Evolutionary conservation across 2,113 vertebrate species (phyloP), one percentile per base, ranked within the genome.

Genomic region (Limanda limanda): DNA sequence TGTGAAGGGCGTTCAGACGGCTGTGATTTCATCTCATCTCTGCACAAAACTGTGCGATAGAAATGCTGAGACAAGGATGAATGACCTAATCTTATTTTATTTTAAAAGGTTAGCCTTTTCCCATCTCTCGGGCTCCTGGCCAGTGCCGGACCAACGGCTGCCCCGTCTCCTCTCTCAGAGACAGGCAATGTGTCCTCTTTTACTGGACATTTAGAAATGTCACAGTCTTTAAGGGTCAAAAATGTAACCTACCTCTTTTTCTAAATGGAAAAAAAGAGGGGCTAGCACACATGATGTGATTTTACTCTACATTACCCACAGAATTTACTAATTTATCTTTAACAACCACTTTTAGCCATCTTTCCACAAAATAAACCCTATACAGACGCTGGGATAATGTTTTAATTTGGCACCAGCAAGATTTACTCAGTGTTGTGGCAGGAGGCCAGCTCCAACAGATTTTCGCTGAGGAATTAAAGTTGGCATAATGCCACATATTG

Each of bases 121-220:
- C 54, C 61, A 37, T 81, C 81, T 90, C 67, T 78, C 12, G 31
- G 73, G 85, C 78, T 68, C 68, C 73, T 77, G 60, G 83, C 81
- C 79, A 89, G 67, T 76, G 69, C 78, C 54, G 65, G 87, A 88
- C 82, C 86, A 75, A 78, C 86, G 79, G 78, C 84, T 89, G 85
- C 78, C 86, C 83, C 69, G 76, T 84, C 69, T 86, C 69, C 65
- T 71, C 48, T 83, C 77, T 85, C 81, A 78, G 71, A 83, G 64
- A 62, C 76, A 11, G 83, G 42, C 80, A 75, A 54, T 68, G 67
- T 84, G 86, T 63, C 79, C 84, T 71, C 82, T 83, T 89, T 90
- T 82, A 77, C 75, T 71, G 86, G 76, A 79, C 84, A 84, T 89
- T 90, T 90, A 80, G 83, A 91, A 91, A 91, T 86, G 88, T 85